Evolutionary conservation across 1,140 invertebrate species (phyloP), one percentile per base, ranked within the genome.

Genomic region (Anadara kagoshimensis): DNA sequence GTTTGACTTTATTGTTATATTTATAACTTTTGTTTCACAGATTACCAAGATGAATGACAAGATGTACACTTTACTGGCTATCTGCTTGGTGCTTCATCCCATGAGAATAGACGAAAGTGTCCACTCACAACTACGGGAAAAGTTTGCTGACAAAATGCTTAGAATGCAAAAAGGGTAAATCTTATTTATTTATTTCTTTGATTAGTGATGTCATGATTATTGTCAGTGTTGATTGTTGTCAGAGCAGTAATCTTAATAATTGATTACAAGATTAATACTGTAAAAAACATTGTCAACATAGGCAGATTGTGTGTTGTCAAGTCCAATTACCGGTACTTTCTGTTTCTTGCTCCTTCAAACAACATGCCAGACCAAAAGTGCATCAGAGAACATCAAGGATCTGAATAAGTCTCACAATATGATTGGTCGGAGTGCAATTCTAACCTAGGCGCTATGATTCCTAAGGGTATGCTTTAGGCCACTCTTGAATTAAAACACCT

Each of bases 41-140:
- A 99, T 99, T 70, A 98, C 97, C 84, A 99, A 99, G 87, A 97
- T 98, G 91, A 99, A 98, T 0, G 98, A 99, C 74, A 96, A 98
- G 88, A 99, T 99, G 96, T 99, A 98, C 90, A 94, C 97, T 81
- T 90, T 99, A 59, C 87, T 99, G 65, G 95, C 97, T 0, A 98
- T 99, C 69, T 99, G 98, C 84, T 91, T 99, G 69, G 97, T 98
- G 1, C 91, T 99, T 41, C 97, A 99, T 91, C 98, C 98, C 0
- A 98, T 99, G 89, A 96, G 97, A 80, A 98, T 99, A 81, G 98
- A 99, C 89, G 98, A 99, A 84, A 97, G 96, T 61, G 94, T 99
- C 58, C 96, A 98, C 82, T 96, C 98, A 84, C 95, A 93, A 63
- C 87, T 96, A 4, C 91, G 95, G 45, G 98, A 99, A 73, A 98